Conservation (phyloP, 2,797 vertebrate species). For the Numenius phaeopus region DNA sequence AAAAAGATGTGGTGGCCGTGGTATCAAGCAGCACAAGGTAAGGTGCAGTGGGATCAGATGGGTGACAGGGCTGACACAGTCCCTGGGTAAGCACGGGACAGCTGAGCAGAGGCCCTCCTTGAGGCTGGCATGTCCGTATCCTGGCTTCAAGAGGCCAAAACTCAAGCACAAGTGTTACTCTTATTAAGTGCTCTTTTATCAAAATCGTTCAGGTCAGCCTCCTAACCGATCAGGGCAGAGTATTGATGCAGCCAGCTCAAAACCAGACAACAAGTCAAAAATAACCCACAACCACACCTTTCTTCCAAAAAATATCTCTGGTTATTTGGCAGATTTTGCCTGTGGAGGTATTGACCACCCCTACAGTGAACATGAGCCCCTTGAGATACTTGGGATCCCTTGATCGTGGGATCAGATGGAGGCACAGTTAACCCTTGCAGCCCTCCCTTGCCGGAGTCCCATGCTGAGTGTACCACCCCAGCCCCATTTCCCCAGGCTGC, state of each 20-base stretch:
- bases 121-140: neutral
- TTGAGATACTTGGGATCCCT: neutral
- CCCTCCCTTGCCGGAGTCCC: fast-evolving
- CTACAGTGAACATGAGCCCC: neutral
- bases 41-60: neutral
- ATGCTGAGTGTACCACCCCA: fast-evolving
- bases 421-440: fast-evolving
- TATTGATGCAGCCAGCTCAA: neutral
- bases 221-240: neutral
- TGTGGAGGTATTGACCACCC: neutral
- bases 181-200: neutral
- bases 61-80: neutral
- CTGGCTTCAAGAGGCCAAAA: neutral
- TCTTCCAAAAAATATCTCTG: neutral
- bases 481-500: neutral
- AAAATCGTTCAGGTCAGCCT: fast-evolving
- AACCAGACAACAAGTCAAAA: neutral
- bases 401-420: neutral
- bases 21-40: fast-evolving
- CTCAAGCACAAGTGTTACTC: neutral
- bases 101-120: neutral
- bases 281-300: neutral
- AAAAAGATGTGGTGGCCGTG: neutral
- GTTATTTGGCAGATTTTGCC: neutral
- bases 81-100: fast-evolving